Conservation (phyloP, 1,140 invertebrate genomes). For the Anthonomus grandis region DNA sequence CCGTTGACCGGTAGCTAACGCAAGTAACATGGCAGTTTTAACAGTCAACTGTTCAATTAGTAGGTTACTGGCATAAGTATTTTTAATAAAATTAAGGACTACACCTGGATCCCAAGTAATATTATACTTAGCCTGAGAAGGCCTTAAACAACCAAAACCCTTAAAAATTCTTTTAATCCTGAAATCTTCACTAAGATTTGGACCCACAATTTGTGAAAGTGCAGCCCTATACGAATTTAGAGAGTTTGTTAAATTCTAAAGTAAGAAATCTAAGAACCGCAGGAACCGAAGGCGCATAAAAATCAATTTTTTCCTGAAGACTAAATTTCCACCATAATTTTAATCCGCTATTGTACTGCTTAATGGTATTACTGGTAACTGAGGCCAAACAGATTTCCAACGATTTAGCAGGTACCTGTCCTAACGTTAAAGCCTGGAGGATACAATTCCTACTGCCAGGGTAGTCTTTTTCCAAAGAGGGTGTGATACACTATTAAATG, state of each 20-base stretch:
- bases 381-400: slow-evolving; percentile 16
- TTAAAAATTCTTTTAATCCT: slow-evolving; percentile 16
- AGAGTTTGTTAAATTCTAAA: slow-evolving; percentile 10
- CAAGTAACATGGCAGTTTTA: slow-evolving; percentile 9
- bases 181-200: slow-evolving; percentile 4
- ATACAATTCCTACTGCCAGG: slow-evolving; percentile 20
- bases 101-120: slow-evolving; percentile 12
- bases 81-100: slow-evolving; percentile 8
- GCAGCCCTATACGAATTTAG: slow-evolving; percentile 17
- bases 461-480: slow-evolving; percentile 15
- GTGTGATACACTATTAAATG: not conserved
- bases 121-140: slow-evolving; percentile 8
- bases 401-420: slow-evolving; percentile 1
- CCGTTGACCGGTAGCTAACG: slow-evolving; percentile 11
- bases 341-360: slow-evolving; percentile 17
- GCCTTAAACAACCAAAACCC: slow-evolving; percentile 11
- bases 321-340: slow-evolving; percentile 14
- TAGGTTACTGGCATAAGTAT: not conserved
- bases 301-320: not conserved
- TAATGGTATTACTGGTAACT: slow-evolving; percentile 4
- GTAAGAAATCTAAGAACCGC: slow-evolving; percentile 9
- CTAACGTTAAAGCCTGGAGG: slow-evolving; percentile 4
- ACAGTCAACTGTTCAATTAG: slow-evolving; percentile 6
- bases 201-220: slow-evolving; percentile 1
- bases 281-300: not conserved